Evolutionary conservation across 2,797 vertebrate genomes (phyloP), one percentile per base, ranked within the genome.

Genomic region (Threskiornis aethiopicus): DNA sequence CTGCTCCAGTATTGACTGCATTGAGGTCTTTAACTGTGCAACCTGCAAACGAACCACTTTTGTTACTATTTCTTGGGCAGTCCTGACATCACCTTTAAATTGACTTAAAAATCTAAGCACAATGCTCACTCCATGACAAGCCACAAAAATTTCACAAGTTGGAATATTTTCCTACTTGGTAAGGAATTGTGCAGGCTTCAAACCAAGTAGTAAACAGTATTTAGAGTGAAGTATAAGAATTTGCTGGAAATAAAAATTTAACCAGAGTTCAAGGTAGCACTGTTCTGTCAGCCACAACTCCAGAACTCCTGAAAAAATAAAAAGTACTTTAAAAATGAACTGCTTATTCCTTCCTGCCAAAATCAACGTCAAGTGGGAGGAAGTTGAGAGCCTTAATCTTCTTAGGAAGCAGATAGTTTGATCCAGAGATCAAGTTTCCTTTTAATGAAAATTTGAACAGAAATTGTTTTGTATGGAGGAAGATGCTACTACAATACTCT

Each of bases 1-100:
- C 31, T 98, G 94, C 62, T 97, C 97, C 86, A 98, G 87, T 22
- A 94, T 7, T n/a, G 96, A 93, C 46, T 96, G 89, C 85, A 98
- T 97, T 22, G 94, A 98, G 51, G 90, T 87, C 83, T 93, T 98
- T 29, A 97, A 92, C 62, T 98, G 75, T 10, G 57, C 73, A 54
- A 97, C 97, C 99, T 99, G 87, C 6, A 88, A 75, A 84, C 0
- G 5, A 95, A 94, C 3, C 16, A 84, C 35, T 31, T 78, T 2
- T 44, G 28, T 93, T 66, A 93, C 15, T 81, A 55, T 83, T 77
- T 89, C 62, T 42, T 65, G 26, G 35, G 21, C 47, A 80, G 18
- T 71, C 37, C 28, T 90, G 33, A 64, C 65, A 73, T 62, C 52
- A 57, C 26, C 28, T 61, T 89, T 39, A 91, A 62, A 83, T 28